These are phyloP conservation scores for Noctilio leporinus DNA, from an alignment of 2,113 vertebrate species.

Conservation along the genomic window DNA sequence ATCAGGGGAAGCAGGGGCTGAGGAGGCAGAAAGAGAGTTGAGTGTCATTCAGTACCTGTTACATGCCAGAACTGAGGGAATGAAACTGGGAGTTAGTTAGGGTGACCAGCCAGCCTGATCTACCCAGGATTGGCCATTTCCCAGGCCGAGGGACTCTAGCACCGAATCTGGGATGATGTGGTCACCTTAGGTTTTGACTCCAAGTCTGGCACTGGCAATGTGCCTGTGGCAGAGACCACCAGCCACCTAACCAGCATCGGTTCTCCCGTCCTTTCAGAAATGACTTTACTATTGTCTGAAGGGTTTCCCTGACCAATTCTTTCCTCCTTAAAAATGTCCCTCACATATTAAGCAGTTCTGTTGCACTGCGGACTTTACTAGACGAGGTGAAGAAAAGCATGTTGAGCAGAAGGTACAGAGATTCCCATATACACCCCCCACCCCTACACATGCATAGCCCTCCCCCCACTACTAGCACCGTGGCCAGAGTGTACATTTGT, in stretches of 20 bases:
- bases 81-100: neutral
- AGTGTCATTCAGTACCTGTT: fast-evolving
- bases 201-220: neutral
- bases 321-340: neutral
- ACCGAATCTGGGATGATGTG: neutral
- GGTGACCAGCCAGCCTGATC: fast-evolving
- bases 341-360: neutral
- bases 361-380: neutral
- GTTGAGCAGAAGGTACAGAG: neutral
- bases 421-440: neutral
- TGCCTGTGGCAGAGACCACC: neutral
- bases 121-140: neutral
- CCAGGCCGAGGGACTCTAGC: neutral
- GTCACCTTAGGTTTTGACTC: neutral
- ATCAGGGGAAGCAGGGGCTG: neutral
- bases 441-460: neutral
- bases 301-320: neutral
- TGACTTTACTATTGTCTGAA: neutral
- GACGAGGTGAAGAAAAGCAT: neutral
- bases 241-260: neutral
- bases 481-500: neutral
- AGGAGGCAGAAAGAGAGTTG: neutral
- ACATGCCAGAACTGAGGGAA: neutral
- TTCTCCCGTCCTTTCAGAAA: neutral
- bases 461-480: neutral